Conservation (phyloP, 1,140 invertebrate genomes). For the Leguminivora glycinivorella region DNA sequence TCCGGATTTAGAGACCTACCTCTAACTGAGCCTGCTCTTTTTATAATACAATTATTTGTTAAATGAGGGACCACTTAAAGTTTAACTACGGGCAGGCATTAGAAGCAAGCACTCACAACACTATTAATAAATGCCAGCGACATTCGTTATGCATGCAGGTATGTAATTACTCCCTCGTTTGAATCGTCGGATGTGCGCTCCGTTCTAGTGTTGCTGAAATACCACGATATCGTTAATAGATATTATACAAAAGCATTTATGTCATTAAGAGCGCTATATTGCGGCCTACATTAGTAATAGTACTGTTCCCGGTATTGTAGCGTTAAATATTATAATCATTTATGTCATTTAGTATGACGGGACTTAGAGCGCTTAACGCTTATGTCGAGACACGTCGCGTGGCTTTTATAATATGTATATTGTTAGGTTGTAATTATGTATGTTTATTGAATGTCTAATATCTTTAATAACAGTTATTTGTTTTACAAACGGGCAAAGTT, state of each 20-base stretch:
- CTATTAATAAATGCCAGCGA: conserved; percentile 28
- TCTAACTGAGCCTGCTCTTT: too few species aligned
- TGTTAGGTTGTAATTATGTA: too few species aligned
- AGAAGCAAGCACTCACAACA: neutral
- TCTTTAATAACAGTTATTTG: too few species aligned
- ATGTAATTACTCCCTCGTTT: conserved; percentile 29
- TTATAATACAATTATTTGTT: too few species aligned
- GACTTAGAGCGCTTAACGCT: too few species aligned
- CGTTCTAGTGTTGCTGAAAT: neutral
- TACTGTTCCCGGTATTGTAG: neutral
- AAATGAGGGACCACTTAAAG: too few species aligned
- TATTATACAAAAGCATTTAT: neutral
- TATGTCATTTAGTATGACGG: neutral
- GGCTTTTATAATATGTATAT: too few species aligned
- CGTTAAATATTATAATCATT: neutral
- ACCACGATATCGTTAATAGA: neutral
- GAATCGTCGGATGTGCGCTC: conserved; percentile 15
- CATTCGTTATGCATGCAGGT: conserved; percentile 26
- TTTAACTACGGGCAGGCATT: neutral
- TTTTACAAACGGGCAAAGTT: too few species aligned
- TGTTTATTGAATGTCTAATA: too few species aligned
- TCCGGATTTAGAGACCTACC: too few species aligned
- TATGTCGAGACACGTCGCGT: too few species aligned
- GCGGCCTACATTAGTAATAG: neutral
- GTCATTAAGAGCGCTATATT: neutral